Base-by-base conservation (phyloP, 2,888 invertebrate species). In the Aproaerema taeniolella region DNA sequence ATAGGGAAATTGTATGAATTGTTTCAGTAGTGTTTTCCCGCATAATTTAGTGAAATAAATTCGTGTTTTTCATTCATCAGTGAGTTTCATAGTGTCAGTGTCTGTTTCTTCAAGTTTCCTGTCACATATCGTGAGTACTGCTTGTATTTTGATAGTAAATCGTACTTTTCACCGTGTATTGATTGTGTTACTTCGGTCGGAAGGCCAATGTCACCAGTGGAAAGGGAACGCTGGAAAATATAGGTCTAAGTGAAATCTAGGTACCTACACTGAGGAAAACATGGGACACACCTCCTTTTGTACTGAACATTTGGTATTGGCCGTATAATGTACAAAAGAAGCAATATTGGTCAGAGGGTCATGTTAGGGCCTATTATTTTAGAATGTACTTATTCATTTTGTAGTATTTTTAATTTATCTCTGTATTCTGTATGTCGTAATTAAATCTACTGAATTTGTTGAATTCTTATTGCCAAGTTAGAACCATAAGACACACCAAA, bases 161-260 rank as follows among this genome's bases (percentile, higher is more conserved):
- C 41, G 52, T 42, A 2, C 50, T 53, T 50, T 58, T 52, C 56
- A 56, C 52, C 64, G 3, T 61, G 65, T 82, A 83, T 83, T 71
- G 82, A 83, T 83, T 81, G 64, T 70, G 58, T 62, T 55, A n/a
- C 20, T 20, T 6, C 20, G 20, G 5, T 49, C 47, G 48, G 57
- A 77, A 81, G 83, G 82, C 81, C 82, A 82, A 82, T 83, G 82
- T 81, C 82, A 83, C 61, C 59, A n/a, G 55, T 46, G 29, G 25
- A 31, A 38, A 31, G 31, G 31, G 38, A 31, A 38, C 5, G 31
- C 20, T 37, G 2, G 10, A 30, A 10, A 37, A 37, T 30, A 28
- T 30, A 30, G 29, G 30, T 30, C 37, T 30, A 37, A 2, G 17
- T 20, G 26, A 9, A 14, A 15, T 15, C 38, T 31, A 38, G 34